Conservation (phyloP, 2,888 invertebrate species). For the Pemphredon lugubris region DNA sequence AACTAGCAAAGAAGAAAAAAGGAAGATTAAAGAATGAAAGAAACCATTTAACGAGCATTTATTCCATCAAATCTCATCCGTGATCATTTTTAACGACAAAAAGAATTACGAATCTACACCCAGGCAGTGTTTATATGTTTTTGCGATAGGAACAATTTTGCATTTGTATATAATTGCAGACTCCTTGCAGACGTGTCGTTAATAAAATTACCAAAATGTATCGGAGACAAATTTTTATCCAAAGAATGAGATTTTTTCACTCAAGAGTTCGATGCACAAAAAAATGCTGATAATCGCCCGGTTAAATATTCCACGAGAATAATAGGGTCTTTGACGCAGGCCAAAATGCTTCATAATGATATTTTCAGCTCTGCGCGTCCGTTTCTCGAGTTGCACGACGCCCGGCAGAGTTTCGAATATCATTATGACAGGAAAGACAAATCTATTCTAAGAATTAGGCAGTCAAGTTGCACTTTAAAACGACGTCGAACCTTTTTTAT, state of each 20-base stretch:
- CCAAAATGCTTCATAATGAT: slow-evolving; percentile 34
- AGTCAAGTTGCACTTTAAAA: slow-evolving; percentile 12
- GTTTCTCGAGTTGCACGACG: slow-evolving; percentile 1
- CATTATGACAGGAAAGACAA: slow-evolving; percentile 43
- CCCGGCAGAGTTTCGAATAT: slow-evolving; percentile 19
- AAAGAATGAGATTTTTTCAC: slow-evolving; percentile 43
- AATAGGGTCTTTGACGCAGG: slow-evolving; percentile 16
- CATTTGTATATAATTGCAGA: slow-evolving; percentile 60
- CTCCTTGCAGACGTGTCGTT: slow-evolving; percentile 46
- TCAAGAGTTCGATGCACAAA: slow-evolving; percentile 40
- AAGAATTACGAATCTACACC: slow-evolving; percentile 34
- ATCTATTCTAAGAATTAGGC: slow-evolving; percentile 26
- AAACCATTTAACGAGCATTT: slow-evolving; percentile 53
- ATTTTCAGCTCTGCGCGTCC: slow-evolving; percentile 22
- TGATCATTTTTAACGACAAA: slow-evolving; percentile 42
- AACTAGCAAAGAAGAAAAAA: slow-evolving; percentile 3
- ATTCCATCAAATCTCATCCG: slow-evolving; percentile 38
- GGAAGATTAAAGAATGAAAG: slow-evolving; percentile 20
- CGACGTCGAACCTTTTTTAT: slow-evolving; percentile 42
- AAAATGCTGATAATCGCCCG: slow-evolving; percentile 24
- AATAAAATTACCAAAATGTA: slow-evolving; percentile 52
- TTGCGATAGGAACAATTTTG: slow-evolving; percentile 59
- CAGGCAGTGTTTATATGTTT: slow-evolving; percentile 49
- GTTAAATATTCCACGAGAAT: slow-evolving; percentile 18
- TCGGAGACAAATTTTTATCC: slow-evolving; percentile 49